A percentile compares a stretch with the other conserved stretches of the same genome.
phyloP scores from a whole-genome alignment of 2,797 vertebrate genomes.

The Microctenopoma lineatum region DNA sequence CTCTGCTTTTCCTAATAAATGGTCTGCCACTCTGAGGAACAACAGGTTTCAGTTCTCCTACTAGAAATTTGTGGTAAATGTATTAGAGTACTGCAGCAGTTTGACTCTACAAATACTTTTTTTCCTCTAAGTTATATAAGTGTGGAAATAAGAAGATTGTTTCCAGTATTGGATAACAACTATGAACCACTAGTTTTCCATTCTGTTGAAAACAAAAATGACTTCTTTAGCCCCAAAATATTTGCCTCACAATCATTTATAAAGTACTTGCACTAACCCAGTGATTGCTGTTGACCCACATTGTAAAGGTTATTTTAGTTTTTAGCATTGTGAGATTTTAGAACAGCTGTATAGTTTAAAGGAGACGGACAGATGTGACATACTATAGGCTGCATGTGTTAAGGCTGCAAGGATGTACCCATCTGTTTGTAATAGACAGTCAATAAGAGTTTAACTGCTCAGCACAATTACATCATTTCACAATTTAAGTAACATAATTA shows the following conservation, averaged over 20 bases:
- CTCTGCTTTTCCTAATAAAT: slow-evolving; percentile 53
- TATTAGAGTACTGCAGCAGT: slow-evolving; percentile 14
- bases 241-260: slow-evolving; percentile 26
- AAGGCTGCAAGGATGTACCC: slow-evolving; percentile 1
- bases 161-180: slow-evolving; percentile 38
- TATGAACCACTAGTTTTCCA: slow-evolving; percentile 25
- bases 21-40: slow-evolving; percentile 59
- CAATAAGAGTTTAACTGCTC: slow-evolving; percentile 5
- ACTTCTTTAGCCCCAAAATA: slow-evolving; percentile 22
- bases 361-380: slow-evolving; percentile 7
- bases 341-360: slow-evolving; percentile 10
- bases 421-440: slow-evolving; percentile 4
- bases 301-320: slow-evolving; percentile 35
- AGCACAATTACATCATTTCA: slow-evolving; percentile 9
- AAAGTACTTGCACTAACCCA: slow-evolving; percentile 26
- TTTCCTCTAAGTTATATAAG: slow-evolving; percentile 22
- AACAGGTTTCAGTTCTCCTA: slow-evolving; percentile 49
- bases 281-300: slow-evolving; percentile 55
- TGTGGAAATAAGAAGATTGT: slow-evolving; percentile 16
- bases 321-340: slow-evolving; percentile 20
- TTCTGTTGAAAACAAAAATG: slow-evolving; percentile 38
- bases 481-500: slow-evolving; percentile 12
- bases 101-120: slow-evolving; percentile 14
- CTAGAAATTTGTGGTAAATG: slow-evolving; percentile 49
- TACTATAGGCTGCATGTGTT: not conserved